A percentile compares a stretch with the other conserved stretches of the same genome.
Evolutionary conservation across 2,797 vertebrate species (phyloP).

Genomic region (Myioborus miniatus): DNA sequence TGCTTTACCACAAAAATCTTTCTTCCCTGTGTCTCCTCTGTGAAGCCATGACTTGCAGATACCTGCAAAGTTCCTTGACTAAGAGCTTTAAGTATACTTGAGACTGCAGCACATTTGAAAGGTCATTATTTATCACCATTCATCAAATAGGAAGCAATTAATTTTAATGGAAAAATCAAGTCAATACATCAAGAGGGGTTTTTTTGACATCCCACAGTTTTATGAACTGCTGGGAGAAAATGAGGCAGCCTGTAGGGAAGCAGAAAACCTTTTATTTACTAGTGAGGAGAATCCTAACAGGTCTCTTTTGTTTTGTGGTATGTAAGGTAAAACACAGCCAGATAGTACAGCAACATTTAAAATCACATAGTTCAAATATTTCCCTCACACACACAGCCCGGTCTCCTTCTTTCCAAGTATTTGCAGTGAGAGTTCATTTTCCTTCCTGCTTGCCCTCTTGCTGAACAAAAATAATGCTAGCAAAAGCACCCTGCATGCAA

Average conservation of each 20-base stretch:
- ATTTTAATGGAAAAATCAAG: slow-evolving; percentile 61
- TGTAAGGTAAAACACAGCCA: neutral
- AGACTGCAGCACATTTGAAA: slow-evolving; percentile 12
- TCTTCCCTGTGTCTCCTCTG: neutral
- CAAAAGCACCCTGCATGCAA: neutral
- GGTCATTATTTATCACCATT: slow-evolving; percentile 42
- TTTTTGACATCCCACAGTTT: slow-evolving; percentile 22
- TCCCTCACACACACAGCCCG: neutral
- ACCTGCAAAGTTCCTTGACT: neutral
- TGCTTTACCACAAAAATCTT: neutral
- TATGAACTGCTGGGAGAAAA: slow-evolving; percentile 59
- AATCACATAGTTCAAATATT: neutral
- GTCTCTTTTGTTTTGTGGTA: neutral
- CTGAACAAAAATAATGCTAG: neutral
- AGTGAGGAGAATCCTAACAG: neutral
- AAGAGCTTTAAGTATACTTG: neutral
- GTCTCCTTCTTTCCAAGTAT: neutral
- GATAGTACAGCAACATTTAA: neutral
- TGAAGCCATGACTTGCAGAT: neutral
- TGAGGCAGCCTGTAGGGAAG: neutral
- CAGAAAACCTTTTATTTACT: slow-evolving; percentile 15
- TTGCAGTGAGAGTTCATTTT: neutral
- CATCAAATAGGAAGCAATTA: slow-evolving; percentile 58
- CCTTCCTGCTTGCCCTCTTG: neutral
- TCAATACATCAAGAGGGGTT: neutral